These are phyloP conservation scores for Notolepis coatsorum DNA, from an alignment of 2,797 vertebrate genomes.

Conservation along the genomic window DNA sequence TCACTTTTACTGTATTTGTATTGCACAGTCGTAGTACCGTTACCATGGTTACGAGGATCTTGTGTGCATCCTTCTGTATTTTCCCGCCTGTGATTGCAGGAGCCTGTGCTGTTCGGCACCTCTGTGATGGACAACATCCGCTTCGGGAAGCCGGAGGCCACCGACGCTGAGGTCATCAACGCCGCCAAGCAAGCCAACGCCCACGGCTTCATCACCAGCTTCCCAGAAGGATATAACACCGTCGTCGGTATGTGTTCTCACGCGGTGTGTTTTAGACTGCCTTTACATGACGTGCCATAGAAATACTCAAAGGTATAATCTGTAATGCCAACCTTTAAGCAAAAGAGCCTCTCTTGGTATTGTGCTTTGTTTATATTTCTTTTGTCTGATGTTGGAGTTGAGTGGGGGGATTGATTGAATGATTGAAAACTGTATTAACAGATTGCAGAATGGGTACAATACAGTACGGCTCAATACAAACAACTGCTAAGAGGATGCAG, in stretches of 20 bases:
- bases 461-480: too few relatives aligned
- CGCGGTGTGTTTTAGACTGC: neutral
- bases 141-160: slow-evolving; percentile 89
- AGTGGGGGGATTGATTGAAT: too few relatives aligned
- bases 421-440: too few relatives aligned
- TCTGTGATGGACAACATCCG: slow-evolving; percentile 97
- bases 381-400: too few relatives aligned
- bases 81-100: slow-evolving; percentile 72
- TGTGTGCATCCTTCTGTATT: neutral
- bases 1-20: neutral
- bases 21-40: neutral
- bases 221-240: slow-evolving; percentile 91
- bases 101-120: slow-evolving; percentile 93
- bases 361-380: too few relatives aligned
- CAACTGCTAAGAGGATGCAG: too few relatives aligned
- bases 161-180: slow-evolving; percentile 86
- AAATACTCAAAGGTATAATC: too few relatives aligned
- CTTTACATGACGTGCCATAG: neutral
- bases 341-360: too few relatives aligned
- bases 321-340: too few relatives aligned
- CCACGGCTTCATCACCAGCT: slow-evolving; percentile 89
- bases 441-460: too few relatives aligned
- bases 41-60: neutral
- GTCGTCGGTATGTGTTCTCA: slow-evolving; percentile 84
- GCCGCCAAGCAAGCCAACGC: slow-evolving; percentile 92